Base-by-base conservation (phyloP, 2,888 invertebrate species). In the Agrochola litura region DNA sequence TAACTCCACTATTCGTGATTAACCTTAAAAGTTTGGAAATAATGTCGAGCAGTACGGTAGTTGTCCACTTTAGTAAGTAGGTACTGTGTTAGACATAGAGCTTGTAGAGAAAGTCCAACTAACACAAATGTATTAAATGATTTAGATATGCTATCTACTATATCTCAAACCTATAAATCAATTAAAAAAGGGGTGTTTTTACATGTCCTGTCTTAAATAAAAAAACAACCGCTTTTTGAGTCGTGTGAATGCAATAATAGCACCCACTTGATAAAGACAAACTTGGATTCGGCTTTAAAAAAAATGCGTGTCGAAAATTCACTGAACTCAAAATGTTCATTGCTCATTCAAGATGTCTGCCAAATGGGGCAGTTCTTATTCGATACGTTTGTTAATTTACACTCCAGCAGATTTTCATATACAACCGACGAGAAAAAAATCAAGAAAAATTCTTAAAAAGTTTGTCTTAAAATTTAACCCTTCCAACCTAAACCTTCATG, bases 1-100 rank as follows among this genome's bases (percentile, higher is more conserved):
- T 79, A 86, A 83, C 65, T 67, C 63, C 63, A 76, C 30, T 79
- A 54, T 83, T 74, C 78, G 70, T 79, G 76, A 79, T 86, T 78
- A 77, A 68, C 30, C n/a, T 78, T 77, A 75, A 76, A 60, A 77
- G 68, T 79, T 81, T 73, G 56, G 77, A 61, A 76, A 74, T 76
- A 64, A 60, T 77, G 41, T 73, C 43, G 67, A n/a, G 56, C 16
- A 64, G 12, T 73, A 52, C 46, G 52, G 54, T 67, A 69, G 68
- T 70, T 63, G 85, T 72, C 46, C 43, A 74, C 60, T 85, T 75
- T 73, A 56, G 67, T 66, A n/a, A 52, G 52, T 25, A 25, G 6
- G 41, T 80, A 49, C 58, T 58, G 49, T 66, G 56, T 60, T 37
- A 58, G 56, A 43, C 41, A 22, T n/a, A 52, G 41, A 49, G 25